Base-by-base conservation (phyloP, 2,888 invertebrate species). In the Nephrocerus scutellatus region DNA sequence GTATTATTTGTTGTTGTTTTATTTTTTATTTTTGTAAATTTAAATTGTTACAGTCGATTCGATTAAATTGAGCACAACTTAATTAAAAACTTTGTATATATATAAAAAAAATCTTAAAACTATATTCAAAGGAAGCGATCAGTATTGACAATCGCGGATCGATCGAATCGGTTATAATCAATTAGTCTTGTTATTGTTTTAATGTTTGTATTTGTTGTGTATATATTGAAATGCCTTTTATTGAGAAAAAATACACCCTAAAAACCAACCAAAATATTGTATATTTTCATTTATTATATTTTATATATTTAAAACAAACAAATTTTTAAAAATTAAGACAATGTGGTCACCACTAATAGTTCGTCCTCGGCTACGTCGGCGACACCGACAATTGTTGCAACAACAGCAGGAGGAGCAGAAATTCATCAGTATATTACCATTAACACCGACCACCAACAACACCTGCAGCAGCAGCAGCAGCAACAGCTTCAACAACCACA, bases 261-360 rank as follows among this genome's bases (percentile, higher is more conserved):
- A n/a, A n/a, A n/a, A n/a, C n/a, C n/a, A n/a, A n/a, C n/a, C n/a
- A n/a, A n/a, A n/a, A n/a, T n/a, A n/a, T n/a, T n/a, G n/a, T n/a
- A n/a, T n/a, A n/a, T n/a, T n/a, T n/a, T n/a, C n/a, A n/a, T n/a
- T n/a, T n/a, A n/a, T n/a, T n/a, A n/a, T n/a, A n/a, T n/a, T n/a
- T n/a, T n/a, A n/a, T 57, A 56, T 58, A 60, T 60, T 60, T 62
- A 58, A 54, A 60, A 57, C 55, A 51, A 47, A 54, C 55, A 50
- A 62, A 61, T 56, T 61, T 62, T 59, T 57, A 60, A 62, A 61
- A 62, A 61, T 62, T 61, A 62, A 62, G 62, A 62, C 62, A 63
- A 63, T 62, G 63, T 62, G 62, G 63, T 62, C 63, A 62, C 63
- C 60, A 62, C 62, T 59, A 62, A 63, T 59, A 62, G 63, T 60